These are phyloP conservation scores for Rhagoletis pomonella DNA, from an alignment of 1,140 invertebrate genomes.

Conservation along the genomic window DNA sequence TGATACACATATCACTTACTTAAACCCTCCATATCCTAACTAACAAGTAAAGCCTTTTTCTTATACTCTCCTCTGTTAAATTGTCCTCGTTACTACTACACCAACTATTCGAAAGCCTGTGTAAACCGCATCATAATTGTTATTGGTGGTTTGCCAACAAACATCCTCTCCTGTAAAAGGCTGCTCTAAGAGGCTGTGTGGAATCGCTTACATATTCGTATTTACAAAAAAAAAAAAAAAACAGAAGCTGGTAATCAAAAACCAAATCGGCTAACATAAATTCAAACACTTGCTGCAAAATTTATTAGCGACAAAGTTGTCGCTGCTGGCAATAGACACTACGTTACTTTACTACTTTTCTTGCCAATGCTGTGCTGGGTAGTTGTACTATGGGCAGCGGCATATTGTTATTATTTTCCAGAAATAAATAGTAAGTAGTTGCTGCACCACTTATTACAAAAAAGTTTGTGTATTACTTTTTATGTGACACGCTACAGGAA, in stretches of 20 bases:
- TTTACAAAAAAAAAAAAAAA: neutral
- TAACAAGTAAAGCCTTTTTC: too few species aligned
- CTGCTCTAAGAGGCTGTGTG: too few species aligned
- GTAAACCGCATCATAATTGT: slow-evolving; percentile 50
- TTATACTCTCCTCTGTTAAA: too few species aligned
- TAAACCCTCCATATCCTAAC: too few species aligned
- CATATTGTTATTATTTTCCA: neutral
- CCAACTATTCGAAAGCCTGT: neutral
- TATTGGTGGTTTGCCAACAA: slow-evolving; percentile 44
- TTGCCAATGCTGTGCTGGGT: too few species aligned
- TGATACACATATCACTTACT: too few species aligned
- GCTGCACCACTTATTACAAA: neutral
- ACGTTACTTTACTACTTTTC: too few species aligned
- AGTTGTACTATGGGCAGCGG: too few species aligned
- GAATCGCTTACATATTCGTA: too few species aligned
- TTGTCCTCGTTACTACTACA: neutral
- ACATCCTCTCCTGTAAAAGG: too few species aligned
- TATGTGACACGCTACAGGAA: neutral
- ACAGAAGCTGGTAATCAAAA: neutral
- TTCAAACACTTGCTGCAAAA: slow-evolving; percentile 47
- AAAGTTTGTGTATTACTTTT: neutral
- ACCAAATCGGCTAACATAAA: slow-evolving; percentile 48
- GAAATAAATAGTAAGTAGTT: neutral
- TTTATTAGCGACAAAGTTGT: slow-evolving; percentile 26
- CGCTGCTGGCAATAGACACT: too few species aligned